These are phyloP conservation scores for Nycticebus coucang DNA, from an alignment of 2,113 vertebrate genomes.

Conservation along the genomic window DNA sequence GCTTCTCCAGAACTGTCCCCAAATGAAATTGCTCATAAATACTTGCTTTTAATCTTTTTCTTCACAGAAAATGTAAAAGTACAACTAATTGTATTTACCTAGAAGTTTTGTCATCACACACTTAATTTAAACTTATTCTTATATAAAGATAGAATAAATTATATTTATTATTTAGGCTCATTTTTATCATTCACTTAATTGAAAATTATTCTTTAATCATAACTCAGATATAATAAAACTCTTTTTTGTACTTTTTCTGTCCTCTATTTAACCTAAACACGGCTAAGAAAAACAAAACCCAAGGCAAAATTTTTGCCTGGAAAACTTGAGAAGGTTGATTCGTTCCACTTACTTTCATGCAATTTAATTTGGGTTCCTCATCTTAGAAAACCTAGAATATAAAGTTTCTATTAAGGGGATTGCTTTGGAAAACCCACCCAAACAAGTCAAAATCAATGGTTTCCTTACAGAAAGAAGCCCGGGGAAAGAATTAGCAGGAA, in stretches of 20 bases:
- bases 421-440: conserved; percentile 75
- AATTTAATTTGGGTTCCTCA: conserved; percentile 60
- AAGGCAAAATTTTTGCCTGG: conserved; percentile 15
- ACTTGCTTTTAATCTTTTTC: not conserved
- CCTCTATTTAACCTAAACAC: not conserved
- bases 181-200: conserved; percentile 28
- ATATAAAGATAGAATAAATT: not conserved
- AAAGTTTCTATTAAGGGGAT: conserved; percentile 66
- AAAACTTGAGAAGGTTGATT: conserved; percentile 67
- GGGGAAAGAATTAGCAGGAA: conserved; percentile 75
- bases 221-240: not conserved
- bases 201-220: not conserved
- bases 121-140: not conserved
- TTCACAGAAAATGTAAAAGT: conserved; percentile 21
- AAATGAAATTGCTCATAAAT: not conserved
- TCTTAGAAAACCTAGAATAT: conserved; percentile 39
- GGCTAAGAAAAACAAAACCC: conserved; percentile 51
- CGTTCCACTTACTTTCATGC: conserved; percentile 53
- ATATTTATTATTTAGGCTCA: not conserved
- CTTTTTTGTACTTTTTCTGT: not conserved
- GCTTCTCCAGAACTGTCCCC: not conserved
- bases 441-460: conserved; percentile 71
- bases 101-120: not conserved
- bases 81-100: not conserved
- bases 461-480: conserved; percentile 63